These are phyloP conservation scores for Gryllus bimaculatus DNA, from an alignment of 1,140 invertebrate genomes.

Conservation along the genomic window DNA sequence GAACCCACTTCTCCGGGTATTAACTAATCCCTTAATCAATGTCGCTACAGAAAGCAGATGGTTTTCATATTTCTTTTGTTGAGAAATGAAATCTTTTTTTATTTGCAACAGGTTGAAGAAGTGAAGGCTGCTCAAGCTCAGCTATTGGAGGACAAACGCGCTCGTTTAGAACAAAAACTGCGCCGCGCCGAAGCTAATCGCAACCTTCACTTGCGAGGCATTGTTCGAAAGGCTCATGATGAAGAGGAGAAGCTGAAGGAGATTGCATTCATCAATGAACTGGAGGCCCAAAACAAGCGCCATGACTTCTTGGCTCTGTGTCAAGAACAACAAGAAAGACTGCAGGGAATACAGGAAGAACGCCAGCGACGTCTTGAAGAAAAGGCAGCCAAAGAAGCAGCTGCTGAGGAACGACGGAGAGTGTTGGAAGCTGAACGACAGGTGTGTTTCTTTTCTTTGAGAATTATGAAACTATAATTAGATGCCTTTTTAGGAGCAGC, in stretches of 20 bases:
- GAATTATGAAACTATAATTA: no score
- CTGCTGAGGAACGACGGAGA: conserved; percentile 78
- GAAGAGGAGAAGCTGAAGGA: conserved; percentile 95
- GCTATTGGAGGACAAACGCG: conserved; percentile 41
- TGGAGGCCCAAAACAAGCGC: conserved; percentile 89
- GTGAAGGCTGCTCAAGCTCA: conserved; percentile 81
- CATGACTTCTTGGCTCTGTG: conserved; percentile 78
- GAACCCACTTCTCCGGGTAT: no score
- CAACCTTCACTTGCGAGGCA: conserved; percentile 65
- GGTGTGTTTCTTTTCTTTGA: conserved; percentile 29
- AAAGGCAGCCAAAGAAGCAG: conserved; percentile 88
- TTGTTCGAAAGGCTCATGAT: conserved; percentile 90
- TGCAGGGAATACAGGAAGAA: conserved; percentile 63
- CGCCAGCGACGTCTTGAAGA: conserved; percentile 68
- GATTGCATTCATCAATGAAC: conserved; percentile 94
- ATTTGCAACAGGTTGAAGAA: conserved; percentile 18
- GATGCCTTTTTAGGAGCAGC: no score
- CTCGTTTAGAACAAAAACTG: conserved; percentile 76
- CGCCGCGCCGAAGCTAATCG: conserved; percentile 87
- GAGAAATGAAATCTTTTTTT: no score
- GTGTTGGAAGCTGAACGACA: conserved; percentile 77
- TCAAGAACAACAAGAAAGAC: conserved; percentile 70
- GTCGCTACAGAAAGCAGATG: no score
- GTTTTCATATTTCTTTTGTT: no score
- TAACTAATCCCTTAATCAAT: no score